These are phyloP conservation scores for Tetramorium parvispinum DNA, from an alignment of 1,140 invertebrate species.

Conservation along the genomic window DNA sequence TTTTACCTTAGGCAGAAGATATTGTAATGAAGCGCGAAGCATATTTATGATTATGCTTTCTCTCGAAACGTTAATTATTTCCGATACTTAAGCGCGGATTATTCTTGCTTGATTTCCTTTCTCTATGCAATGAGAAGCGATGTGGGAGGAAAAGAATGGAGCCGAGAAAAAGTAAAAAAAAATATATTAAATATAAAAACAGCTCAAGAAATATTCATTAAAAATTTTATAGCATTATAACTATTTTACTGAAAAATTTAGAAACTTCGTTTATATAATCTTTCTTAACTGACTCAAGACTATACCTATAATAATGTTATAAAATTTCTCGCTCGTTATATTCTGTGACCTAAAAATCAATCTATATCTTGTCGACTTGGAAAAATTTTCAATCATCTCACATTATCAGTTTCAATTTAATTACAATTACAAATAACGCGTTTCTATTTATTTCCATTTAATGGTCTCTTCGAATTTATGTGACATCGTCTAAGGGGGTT, in stretches of 20 bases:
- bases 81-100: constrained; percentile 54
- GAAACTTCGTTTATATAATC: neutral
- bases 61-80: constrained; percentile 57
- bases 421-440: neutral
- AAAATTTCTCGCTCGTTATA: neutral
- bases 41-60: constrained; percentile 55
- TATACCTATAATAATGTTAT: neutral
- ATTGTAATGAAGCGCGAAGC: constrained; percentile 36
- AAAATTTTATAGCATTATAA: neutral
- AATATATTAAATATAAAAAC: neutral
- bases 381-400: neutral
- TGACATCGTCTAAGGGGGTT: constrained; percentile 52
- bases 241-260: neutral
- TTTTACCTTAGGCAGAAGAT: constrained; percentile 17
- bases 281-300: neutral
- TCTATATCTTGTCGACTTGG: neutral
- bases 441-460: neutral
- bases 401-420: neutral
- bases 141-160: neutral
- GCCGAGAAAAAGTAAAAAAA: neutral
- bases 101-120: constrained; percentile 40
- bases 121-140: neutral
- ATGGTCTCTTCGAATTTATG: constrained; percentile 44
- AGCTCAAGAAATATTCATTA: neutral
- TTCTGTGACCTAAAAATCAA: neutral